Conservation (phyloP, 2,797 vertebrate species). For the Lithobates sylvaticus region DNA sequence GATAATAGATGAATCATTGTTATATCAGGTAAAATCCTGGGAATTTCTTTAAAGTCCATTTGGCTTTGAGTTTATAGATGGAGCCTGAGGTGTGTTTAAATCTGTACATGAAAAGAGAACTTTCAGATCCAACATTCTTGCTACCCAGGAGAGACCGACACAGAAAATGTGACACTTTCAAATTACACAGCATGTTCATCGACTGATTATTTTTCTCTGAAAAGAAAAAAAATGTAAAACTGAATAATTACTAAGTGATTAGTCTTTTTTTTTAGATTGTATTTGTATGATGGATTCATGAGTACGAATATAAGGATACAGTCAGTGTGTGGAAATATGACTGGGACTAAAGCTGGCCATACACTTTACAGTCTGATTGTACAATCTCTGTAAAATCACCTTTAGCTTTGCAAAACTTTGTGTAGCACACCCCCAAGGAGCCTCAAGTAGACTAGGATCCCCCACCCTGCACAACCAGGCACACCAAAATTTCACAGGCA, state of each 20-base stretch:
- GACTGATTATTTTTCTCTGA: background rate
- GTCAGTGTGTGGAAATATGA: background rate
- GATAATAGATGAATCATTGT: constrained; percentile 23
- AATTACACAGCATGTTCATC: constrained; percentile 16
- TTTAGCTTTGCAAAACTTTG: too few species aligned
- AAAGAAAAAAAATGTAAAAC: background rate
- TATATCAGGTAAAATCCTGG: background rate
- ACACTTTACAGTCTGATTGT: too few species aligned
- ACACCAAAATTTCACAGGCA: too few species aligned
- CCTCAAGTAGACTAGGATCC: too few species aligned
- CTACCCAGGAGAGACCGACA: constrained; percentile 12
- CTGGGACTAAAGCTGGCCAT: background rate
- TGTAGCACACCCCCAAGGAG: too few species aligned
- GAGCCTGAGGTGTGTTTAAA: constrained; percentile 33
- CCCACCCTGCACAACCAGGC: too few species aligned
- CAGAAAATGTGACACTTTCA: constrained; percentile 19
- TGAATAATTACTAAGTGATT: background rate
- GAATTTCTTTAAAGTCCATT: constrained; percentile 10
- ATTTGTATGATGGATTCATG: background rate
- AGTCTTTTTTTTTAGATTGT: background rate
- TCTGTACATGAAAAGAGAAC: constrained; percentile 27
- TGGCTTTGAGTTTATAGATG: constrained; percentile 32
- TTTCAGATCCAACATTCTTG: constrained; percentile 19
- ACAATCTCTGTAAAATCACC: too few species aligned
- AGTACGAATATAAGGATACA: too few species aligned